Conservation (phyloP, 2,888 invertebrate species). For the Cephus pulcher region DNA sequence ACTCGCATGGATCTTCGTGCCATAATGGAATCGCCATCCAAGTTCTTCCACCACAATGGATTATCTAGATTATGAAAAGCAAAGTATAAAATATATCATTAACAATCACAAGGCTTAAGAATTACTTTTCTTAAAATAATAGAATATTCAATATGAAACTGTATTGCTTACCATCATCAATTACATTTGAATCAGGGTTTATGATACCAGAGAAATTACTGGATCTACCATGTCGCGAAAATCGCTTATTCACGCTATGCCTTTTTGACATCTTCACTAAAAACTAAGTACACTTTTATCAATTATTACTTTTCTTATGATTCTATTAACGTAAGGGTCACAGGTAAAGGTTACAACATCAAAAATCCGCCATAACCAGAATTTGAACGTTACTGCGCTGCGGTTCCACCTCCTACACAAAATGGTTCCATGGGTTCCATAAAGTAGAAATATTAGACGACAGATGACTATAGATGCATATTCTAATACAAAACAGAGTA, state of each 20-base stretch:
- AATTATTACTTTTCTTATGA: too few species aligned
- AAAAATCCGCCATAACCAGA: too few species aligned
- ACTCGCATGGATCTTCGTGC: constrained; percentile 14
- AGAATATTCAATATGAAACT: neutral
- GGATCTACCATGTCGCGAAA: constrained; percentile 2
- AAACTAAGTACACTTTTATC: neutral
- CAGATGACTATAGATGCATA: neutral
- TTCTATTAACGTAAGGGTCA: too few species aligned
- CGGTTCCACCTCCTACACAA: neutral
- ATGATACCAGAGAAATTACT: constrained; percentile 27
- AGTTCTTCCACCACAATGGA: constrained; percentile 34
- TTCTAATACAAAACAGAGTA: neutral
- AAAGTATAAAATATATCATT: neutral
- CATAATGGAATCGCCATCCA: constrained; percentile 27
- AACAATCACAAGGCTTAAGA: neutral
- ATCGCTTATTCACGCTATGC: constrained; percentile 25
- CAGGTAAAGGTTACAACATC: too few species aligned
- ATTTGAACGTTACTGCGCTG: neutral
- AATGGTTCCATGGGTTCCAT: neutral
- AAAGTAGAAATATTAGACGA: neutral
- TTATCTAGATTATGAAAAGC: constrained; percentile 22
- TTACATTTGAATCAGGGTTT: constrained; percentile 29
- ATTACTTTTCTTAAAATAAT: neutral
- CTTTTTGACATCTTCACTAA: constrained; percentile 29
- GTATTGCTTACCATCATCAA: constrained; percentile 25